Base-by-base conservation (phyloP, 2,797 vertebrate genomes). In the Orestias chungarensis region DNA sequence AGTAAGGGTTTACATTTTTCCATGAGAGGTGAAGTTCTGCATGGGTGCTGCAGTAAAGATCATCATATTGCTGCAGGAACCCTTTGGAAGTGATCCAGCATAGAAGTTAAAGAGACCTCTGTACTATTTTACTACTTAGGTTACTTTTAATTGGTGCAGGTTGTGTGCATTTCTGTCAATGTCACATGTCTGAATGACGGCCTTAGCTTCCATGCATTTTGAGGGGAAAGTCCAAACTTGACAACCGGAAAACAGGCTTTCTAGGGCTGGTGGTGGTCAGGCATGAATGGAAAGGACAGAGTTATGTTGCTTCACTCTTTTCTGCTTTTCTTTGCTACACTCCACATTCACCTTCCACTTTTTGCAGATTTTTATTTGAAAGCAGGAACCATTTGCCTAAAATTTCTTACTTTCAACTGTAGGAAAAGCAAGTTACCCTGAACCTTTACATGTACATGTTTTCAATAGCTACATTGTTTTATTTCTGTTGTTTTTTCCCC, bases 321-420 rank as follows among this genome's bases (percentile, higher is more conserved):
- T 44, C 49, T 27, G 25, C 65, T 78, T 69, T 64, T 62, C 70
- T 52, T 70, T 69, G 70, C 66, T 77, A 46, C 73, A 40, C 79
- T 64, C 38, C 70, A n/a, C 35, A 62, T 25, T 50, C 66, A 11
- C 11, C 31, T n/a, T n/a, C 12, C 20, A 50, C 47, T 23, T 52
- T 12, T 17, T 50, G 23, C 2, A 2, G 8, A 35, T 25, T n/a
- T 15, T 12, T 27, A 64, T 50, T 25, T 64, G 44, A 62, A 25
- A 38, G 25, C 35, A 4, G 14, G 3, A 11, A 15, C 15, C 23
- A 20, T 10, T n/a, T 15, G 1, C 20, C 25, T 38, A 23, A 18
- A 18, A 20, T 25, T 14, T 62, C 11, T 40, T 3, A 62, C 35
- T 40, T 62, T 14, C 10, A 7, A 40, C n/a, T 40, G 23, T 40